These are phyloP conservation scores for Thryonomys swinderianus DNA, from an alignment of 2,113 vertebrate species.

Conservation along the genomic window DNA sequence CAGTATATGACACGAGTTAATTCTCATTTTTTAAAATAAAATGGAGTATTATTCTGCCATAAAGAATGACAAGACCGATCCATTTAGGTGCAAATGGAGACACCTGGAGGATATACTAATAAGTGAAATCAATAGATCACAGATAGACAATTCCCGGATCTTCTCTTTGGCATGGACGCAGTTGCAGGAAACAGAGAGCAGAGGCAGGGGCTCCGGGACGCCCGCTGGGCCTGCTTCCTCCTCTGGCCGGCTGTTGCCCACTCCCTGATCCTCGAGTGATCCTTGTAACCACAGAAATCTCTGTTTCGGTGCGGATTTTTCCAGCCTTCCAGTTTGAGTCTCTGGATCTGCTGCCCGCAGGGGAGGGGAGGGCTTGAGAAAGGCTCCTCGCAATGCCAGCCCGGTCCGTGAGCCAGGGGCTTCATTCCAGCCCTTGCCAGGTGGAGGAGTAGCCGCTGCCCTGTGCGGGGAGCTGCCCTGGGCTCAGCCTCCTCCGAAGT, in stretches of 20 bases:
- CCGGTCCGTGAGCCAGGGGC: rapidly evolving
- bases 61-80: too few relatives aligned
- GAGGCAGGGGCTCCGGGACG: not conserved
- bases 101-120: too few relatives aligned
- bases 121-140: too few relatives aligned
- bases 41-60: too few relatives aligned
- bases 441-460: not conserved
- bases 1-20: too few relatives aligned
- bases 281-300: not conserved
- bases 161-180: not conserved
- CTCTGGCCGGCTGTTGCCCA: not conserved
- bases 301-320: not conserved
- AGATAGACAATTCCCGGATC: too few relatives aligned
- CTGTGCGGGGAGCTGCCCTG: not conserved
- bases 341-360: not conserved
- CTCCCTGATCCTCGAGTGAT: too few relatives aligned
- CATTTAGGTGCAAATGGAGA: too few relatives aligned
- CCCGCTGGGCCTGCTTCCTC: not conserved
- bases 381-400: not conserved
- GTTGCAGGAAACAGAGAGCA: not conserved
- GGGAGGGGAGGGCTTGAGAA: not conserved
- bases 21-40: too few relatives aligned
- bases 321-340: not conserved
- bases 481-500: not conserved
- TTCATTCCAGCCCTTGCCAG: not conserved